These are phyloP conservation scores for Eriosoma lanigerum DNA, from an alignment of 1,140 invertebrate species.

Conservation along the genomic window DNA sequence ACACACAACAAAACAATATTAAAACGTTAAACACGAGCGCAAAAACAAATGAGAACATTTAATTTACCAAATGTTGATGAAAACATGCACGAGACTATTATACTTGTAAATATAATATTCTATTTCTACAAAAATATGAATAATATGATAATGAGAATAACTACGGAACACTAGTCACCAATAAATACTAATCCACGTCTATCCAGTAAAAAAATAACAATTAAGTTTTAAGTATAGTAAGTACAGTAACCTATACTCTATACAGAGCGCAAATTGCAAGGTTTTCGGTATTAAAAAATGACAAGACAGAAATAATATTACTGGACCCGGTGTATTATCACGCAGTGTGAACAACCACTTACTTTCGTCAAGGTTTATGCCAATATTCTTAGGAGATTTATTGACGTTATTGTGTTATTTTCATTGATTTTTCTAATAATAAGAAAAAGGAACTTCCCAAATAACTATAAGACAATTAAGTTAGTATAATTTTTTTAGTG, in stretches of 20 bases:
- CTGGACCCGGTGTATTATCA: slow-evolving; percentile 20
- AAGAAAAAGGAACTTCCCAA: no score
- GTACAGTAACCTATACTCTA: no score
- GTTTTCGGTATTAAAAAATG: slow-evolving; percentile 34
- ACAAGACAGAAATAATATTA: slow-evolving; percentile 47
- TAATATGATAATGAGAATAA: not conserved
- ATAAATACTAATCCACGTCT: not conserved
- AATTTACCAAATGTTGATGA: not conserved
- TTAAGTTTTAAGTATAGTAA: no score
- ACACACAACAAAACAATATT: not conserved
- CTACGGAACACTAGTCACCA: not conserved
- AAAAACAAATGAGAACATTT: not conserved
- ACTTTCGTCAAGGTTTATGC: no score
- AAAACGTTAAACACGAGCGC: not conserved
- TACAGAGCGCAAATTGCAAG: not conserved
- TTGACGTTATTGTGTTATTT: no score
- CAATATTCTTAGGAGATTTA: no score
- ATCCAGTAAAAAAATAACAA: no score
- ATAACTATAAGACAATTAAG: no score
- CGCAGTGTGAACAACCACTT: slow-evolving; percentile 47
- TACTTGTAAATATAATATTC: not conserved
- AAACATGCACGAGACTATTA: not conserved
- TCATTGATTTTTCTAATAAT: no score
- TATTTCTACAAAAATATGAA: not conserved
- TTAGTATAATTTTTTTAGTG: no score